Conservation (phyloP, 1,140 invertebrate genomes). For the Leptinotarsa defecta region DNA sequence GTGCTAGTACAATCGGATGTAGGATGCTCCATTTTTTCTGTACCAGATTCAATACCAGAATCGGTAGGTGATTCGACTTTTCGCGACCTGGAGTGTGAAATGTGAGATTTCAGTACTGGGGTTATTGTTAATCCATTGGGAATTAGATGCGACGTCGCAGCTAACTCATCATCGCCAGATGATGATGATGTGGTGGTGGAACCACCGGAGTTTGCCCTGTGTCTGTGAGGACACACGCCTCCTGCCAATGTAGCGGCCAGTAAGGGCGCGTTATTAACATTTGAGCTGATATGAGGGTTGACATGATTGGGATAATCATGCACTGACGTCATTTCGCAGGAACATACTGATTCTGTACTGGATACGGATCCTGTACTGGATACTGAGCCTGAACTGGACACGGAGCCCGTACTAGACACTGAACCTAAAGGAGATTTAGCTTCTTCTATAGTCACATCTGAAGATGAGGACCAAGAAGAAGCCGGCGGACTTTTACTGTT, state of each 20-base stretch:
- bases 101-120: conserved; percentile 62
- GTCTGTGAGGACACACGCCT: conserved; percentile 66
- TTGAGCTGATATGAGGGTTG: conserved; percentile 54
- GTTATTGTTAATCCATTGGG: conserved; percentile 70
- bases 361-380: conserved; percentile 84
- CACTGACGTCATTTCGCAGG: conserved; percentile 66
- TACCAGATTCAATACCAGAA: conserved; percentile 91
- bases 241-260: conserved; percentile 78
- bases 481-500: conserved; percentile 64
- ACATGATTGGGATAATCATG: conserved; percentile 63
- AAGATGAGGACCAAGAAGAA: conserved; percentile 70
- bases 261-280: conserved; percentile 69
- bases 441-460: conserved; percentile 73
- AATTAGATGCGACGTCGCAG: conserved; percentile 67
- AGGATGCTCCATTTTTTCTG: conserved; percentile 79
- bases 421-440: conserved; percentile 83
- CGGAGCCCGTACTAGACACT: conserved; percentile 78
- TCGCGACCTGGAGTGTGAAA: conserved; percentile 64
- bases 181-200: conserved; percentile 59
- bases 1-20: conserved; percentile 85
- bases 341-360: conserved; percentile 75
- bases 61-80: conserved; percentile 89
- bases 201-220: conserved; percentile 73
- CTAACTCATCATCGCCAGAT: conserved; percentile 77
- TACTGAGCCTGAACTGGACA: background rate